A percentile compares a stretch with the other conserved stretches of the same genome.
These are phyloP conservation scores for Nesogale talazaci DNA, from an alignment of 2,113 vertebrate species.

Conservation along the genomic window DNA sequence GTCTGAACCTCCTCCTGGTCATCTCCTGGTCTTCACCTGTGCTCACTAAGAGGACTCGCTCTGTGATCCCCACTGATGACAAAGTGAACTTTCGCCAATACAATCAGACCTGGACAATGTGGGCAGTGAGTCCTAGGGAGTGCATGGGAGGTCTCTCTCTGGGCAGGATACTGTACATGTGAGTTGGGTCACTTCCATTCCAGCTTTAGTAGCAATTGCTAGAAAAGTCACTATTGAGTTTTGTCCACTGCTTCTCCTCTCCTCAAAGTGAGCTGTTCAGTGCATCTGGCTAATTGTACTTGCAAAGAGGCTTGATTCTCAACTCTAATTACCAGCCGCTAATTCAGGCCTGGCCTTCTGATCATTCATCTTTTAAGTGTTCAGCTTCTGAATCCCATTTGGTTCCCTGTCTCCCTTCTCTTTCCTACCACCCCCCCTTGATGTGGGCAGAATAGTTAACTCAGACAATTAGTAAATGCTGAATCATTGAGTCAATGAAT, in stretches of 20 bases:
- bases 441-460: slow-evolving; percentile 77
- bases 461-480: slow-evolving; percentile 82
- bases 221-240: not conserved
- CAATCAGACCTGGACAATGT: accelerated
- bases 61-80: not conserved
- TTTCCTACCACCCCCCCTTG: slow-evolving; percentile 65
- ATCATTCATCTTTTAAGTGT: slow-evolving; percentile 81
- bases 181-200: not conserved
- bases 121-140: not conserved
- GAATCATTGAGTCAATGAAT: slow-evolving; percentile 86
- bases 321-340: slow-evolving; percentile 74
- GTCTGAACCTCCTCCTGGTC: not conserved
- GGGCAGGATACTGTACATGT: not conserved
- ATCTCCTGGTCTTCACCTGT: too few relatives aligned
- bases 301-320: slow-evolving; percentile 55
- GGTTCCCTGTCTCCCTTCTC: slow-evolving; percentile 21
- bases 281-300: slow-evolving; percentile 53
- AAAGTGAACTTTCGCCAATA: not conserved
- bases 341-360: slow-evolving; percentile 69
- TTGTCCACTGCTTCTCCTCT: not conserved
- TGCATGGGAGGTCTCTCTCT: accelerated
- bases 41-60: not conserved
- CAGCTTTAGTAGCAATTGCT: not conserved
- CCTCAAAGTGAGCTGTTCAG: not conserved
- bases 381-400: slow-evolving; percentile 77